Evolutionary conservation across 2,888 invertebrate species (phyloP).

Genomic region (Helobdella robusta): DNA sequence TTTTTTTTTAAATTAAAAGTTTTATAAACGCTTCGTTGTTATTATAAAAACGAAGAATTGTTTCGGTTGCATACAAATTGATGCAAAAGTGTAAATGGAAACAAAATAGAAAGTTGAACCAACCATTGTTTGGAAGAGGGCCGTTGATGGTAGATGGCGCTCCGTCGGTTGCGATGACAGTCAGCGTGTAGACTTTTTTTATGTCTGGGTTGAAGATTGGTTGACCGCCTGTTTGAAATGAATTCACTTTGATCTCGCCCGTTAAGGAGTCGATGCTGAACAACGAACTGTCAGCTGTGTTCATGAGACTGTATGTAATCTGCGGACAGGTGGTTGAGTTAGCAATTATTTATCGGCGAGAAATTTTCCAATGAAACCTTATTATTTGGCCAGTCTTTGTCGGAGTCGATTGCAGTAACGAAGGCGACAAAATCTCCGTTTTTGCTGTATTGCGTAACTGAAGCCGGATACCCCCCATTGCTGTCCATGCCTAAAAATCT

Average conservation of each 20-base stretch:
- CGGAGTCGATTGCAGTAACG: conserved; percentile 88
- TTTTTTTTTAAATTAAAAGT: not conserved
- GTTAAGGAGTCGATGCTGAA: conserved; percentile 29
- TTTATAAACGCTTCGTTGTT: not conserved
- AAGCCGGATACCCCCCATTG: conserved; percentile 49
- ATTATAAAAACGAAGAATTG: not conserved
- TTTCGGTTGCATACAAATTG: not conserved
- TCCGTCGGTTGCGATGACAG: conserved; percentile 89
- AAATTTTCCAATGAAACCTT: too few species aligned
- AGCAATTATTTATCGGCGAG: not conserved
- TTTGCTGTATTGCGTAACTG: conserved; percentile 67
- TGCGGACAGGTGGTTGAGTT: conserved; percentile 15
- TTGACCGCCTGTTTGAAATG: not conserved
- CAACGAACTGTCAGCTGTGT: conserved; percentile 23
- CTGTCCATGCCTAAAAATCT: conserved; percentile 56
- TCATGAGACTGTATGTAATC: conserved; percentile 30
- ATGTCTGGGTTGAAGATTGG: conserved; percentile 20
- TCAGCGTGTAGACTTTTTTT: conserved; percentile 65
- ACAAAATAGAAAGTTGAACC: not conserved
- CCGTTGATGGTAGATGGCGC: conserved; percentile 65
- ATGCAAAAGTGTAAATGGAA: not conserved
- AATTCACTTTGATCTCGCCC: conserved; percentile 29
- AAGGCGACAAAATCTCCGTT: conserved; percentile 80
- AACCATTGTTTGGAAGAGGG: conserved; percentile 28
- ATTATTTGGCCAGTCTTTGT: conserved; percentile 52